phyloP scores from a whole-genome alignment of 2,113 vertebrate genomes.

The Anthoscopus minutus region DNA sequence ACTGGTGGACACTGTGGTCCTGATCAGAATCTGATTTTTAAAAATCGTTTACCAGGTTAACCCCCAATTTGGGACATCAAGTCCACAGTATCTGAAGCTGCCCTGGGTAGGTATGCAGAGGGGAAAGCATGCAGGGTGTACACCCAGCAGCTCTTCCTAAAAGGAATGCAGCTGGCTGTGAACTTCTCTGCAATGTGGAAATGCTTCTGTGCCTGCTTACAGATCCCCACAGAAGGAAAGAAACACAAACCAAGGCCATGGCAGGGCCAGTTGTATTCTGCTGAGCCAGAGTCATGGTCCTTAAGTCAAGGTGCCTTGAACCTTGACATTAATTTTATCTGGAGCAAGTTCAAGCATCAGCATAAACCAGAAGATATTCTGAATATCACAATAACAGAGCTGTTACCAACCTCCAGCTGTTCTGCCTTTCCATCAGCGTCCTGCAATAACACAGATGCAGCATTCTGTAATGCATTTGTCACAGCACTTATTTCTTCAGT shows the following conservation, averaged over 20 bases:
- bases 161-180: background rate
- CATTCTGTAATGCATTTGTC: conserved; percentile 66
- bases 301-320: background rate
- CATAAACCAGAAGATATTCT: background rate
- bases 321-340: background rate
- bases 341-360: background rate
- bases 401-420: conserved; percentile 76
- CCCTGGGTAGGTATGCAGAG: background rate
- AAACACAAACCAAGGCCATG: background rate
- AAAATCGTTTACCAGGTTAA: background rate
- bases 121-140: accelerated
- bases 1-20: background rate
- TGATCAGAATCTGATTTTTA: background rate
- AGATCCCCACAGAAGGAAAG: background rate
- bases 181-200: background rate
- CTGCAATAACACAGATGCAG: conserved; percentile 36
- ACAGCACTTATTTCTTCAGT: conserved; percentile 75
- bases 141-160: background rate
- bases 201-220: background rate
- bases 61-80: background rate
- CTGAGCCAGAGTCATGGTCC: background rate
- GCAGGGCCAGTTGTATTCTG: background rate
- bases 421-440: conserved; percentile 62
- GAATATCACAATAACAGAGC: background rate
- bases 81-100: background rate